Percentiles rank a stretch among this genome's conserved stretches.
phyloP scores from a whole-genome alignment of 2,888 invertebrate species.

The Caenorhabditis wallacei region DNA sequence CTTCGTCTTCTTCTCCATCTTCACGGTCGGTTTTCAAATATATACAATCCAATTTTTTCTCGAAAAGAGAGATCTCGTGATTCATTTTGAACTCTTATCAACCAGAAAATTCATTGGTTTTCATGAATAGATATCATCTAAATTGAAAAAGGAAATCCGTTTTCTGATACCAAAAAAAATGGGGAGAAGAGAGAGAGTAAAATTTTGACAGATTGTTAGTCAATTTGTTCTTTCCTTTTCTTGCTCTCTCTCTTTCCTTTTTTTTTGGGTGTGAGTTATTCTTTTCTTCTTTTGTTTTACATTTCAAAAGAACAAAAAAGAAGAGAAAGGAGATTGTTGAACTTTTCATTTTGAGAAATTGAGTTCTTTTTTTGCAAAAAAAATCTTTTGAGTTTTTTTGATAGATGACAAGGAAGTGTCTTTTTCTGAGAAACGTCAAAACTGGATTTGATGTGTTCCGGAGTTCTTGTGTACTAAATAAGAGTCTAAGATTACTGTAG shows the following conservation, averaged over 20 bases:
- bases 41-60: not conserved
- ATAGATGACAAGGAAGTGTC: conserved; percentile 27
- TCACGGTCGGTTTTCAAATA: conserved; percentile 45
- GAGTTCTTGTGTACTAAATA: not conserved
- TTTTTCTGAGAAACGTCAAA: not conserved
- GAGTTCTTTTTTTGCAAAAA: conserved; percentile 40
- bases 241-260: conserved; percentile 6
- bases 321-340: conserved; percentile 6
- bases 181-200: conserved; percentile 1
- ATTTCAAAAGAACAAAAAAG: not conserved
- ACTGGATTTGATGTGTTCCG: not conserved
- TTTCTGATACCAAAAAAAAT: conserved; percentile 4
- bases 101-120: not conserved
- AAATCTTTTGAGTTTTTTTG: not conserved
- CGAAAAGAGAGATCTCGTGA: not conserved
- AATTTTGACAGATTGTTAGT: conserved; percentile 61
- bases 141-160: conserved; percentile 10
- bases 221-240: conserved; percentile 26
- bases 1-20: conserved; percentile 45
- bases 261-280: conserved; percentile 7
- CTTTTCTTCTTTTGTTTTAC: conserved; percentile 3
- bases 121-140: conserved; percentile 4
- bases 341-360: conserved; percentile 47
- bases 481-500: not conserved
- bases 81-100: not conserved